Conservation (phyloP, 2,113 vertebrate genomes). For the Crypturellus undulatus region DNA sequence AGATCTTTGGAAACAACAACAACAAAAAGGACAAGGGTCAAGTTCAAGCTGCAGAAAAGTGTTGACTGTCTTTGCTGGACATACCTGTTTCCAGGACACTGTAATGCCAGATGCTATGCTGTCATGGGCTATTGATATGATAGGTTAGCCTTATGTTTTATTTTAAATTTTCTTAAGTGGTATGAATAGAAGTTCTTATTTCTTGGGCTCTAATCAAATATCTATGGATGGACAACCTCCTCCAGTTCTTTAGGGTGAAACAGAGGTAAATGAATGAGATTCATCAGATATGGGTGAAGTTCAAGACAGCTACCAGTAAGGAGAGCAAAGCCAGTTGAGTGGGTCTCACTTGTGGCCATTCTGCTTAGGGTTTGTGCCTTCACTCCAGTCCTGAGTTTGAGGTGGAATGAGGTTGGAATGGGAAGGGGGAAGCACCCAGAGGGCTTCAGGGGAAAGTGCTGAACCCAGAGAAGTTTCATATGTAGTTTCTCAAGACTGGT, state of each 20-base stretch:
- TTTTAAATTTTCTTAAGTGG: neutral
- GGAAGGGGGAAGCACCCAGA: neutral
- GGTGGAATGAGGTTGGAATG: neutral
- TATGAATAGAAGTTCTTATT: neutral
- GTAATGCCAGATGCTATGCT: neutral
- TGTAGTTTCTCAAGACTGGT: neutral
- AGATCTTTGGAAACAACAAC: neutral
- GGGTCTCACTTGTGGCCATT: neutral
- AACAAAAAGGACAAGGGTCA: neutral
- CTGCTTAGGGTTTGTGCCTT: neutral
- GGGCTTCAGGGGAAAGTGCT: neutral
- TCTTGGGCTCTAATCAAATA: neutral
- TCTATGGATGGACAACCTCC: neutral
- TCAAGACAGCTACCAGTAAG: neutral
- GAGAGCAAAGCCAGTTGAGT: rapidly evolving
- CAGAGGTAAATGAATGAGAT: neutral
- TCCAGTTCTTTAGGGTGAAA: rapidly evolving
- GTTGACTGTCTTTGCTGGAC: neutral
- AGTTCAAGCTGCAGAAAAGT: neutral
- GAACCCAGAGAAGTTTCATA: neutral
- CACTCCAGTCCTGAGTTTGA: neutral
- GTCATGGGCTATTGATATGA: neutral
- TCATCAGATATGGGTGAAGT: rapidly evolving
- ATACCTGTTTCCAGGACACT: neutral
- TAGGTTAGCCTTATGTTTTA: rapidly evolving